A percentile compares a stretch with the other conserved stretches of the same genome.
Conservation (phyloP, 2,113 vertebrate species). For the Murina feae region DNA sequence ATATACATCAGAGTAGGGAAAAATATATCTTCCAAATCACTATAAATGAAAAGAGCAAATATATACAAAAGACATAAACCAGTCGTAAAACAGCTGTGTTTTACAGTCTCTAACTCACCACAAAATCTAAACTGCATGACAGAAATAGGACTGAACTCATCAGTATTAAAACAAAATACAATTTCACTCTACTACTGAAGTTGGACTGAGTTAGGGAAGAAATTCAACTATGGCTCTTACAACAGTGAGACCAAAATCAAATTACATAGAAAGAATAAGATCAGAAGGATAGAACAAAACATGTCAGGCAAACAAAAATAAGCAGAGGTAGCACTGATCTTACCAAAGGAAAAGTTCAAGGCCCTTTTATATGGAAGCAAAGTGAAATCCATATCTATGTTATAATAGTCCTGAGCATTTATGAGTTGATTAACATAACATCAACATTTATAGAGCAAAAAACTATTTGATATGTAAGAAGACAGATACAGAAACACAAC, state of each 20-base stretch:
- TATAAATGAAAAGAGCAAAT: not conserved
- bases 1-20: not conserved
- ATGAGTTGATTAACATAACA: conserved; percentile 11
- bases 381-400: not conserved
- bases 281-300: not conserved
- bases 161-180: not conserved
- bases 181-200: not conserved
- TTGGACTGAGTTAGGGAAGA: not conserved
- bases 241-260: conserved; percentile 1
- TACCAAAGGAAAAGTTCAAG: conserved; percentile 41
- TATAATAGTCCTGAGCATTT: not conserved
- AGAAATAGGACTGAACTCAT: not conserved
- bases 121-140: not conserved
- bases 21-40: not conserved
- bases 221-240: not conserved
- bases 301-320: not conserved
- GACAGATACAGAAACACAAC: not conserved
- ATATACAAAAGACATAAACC: not conserved
- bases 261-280: not conserved
- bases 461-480: not conserved
- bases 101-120: not conserved
- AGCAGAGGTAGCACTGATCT: not conserved
- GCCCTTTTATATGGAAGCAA: conserved; percentile 22
- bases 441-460: not conserved
- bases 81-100: not conserved